Evolutionary conservation across 2,888 invertebrate genomes (phyloP).

Genomic region (Fabriciana adippe): DNA sequence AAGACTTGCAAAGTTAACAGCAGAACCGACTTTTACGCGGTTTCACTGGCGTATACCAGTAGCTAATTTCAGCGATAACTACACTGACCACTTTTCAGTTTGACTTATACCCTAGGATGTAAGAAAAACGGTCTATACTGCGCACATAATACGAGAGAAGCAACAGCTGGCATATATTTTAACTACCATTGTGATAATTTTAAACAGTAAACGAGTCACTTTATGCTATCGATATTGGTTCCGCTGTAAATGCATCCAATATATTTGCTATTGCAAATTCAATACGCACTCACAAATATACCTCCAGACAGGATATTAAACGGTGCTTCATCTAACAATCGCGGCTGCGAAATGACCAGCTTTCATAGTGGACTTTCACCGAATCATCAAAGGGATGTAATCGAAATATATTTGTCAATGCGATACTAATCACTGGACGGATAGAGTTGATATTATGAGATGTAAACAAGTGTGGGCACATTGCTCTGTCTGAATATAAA

Average conservation of each 20-base stretch:
- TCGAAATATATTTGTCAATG: conserved; percentile 27
- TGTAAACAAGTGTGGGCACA: neutral
- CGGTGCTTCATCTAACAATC: conserved; percentile 13
- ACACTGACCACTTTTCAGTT: too few relatives aligned
- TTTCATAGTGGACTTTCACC: conserved; percentile 5
- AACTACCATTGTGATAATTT: too few relatives aligned
- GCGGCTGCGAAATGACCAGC: conserved; percentile 2
- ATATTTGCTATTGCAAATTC: neutral
- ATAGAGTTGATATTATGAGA: neutral
- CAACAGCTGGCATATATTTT: too few relatives aligned
- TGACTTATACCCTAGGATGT: too few relatives aligned
- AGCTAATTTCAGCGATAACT: too few relatives aligned
- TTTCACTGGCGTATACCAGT: too few relatives aligned
- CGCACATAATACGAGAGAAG: too few relatives aligned
- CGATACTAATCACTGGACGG: conserved; percentile 8
- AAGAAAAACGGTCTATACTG: too few relatives aligned
- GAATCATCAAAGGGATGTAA: conserved; percentile 27
- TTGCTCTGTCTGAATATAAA: conserved; percentile 8
- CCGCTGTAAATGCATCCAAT: neutral
- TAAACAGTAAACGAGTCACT: too few relatives aligned
- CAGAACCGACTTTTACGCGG: too few relatives aligned
- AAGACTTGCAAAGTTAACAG: too few relatives aligned
- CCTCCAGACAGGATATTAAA: conserved; percentile 16
- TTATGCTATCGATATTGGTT: too few relatives aligned
- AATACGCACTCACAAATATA: neutral